Evolutionary conservation across 2,888 invertebrate genomes (phyloP).

Genomic region (Neuroscelio doddi): DNA sequence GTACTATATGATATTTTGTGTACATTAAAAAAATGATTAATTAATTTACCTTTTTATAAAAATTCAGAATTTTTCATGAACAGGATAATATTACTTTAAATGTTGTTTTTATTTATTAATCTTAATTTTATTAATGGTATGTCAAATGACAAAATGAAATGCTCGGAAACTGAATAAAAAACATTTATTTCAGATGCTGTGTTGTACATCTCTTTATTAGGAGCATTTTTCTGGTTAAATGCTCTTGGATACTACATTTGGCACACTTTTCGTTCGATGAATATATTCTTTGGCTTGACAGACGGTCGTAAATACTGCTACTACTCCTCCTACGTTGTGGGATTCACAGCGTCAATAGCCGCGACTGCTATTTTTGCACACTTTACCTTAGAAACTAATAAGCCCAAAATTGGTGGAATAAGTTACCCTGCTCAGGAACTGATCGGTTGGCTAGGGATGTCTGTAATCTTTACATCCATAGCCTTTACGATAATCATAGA

Average conservation of each 20-base stretch:
- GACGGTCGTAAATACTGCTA: conserved; percentile 91
- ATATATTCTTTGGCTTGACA: conserved; percentile 88
- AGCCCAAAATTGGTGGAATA: conserved; percentile 68
- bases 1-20: too few species aligned
- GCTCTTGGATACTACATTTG: conserved; percentile 90
- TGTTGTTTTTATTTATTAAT: too few species aligned
- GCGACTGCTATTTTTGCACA: conserved; percentile 86
- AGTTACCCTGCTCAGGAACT: conserved; percentile 79
- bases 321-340: conserved; percentile 88
- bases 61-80: too few species aligned
- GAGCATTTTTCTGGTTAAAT: conserved; percentile 90
- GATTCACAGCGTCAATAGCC: conserved; percentile 81
- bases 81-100: too few species aligned
- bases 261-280: conserved; percentile 90
- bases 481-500: conserved; percentile 86
- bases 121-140: too few species aligned
- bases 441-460: conserved; percentile 86
- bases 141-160: too few species aligned
- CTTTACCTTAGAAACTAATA: conserved; percentile 82
- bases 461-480: conserved; percentile 87
- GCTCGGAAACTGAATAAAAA: too few species aligned
- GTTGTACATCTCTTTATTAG: conserved; percentile 83
- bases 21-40: too few species aligned
- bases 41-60: too few species aligned
- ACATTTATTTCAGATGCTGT: conserved; percentile 84